A percentile compares a stretch with the other conserved stretches of the same genome.
Conservation (phyloP, 2,797 vertebrate species). For the Setipinna tenuifilis region DNA sequence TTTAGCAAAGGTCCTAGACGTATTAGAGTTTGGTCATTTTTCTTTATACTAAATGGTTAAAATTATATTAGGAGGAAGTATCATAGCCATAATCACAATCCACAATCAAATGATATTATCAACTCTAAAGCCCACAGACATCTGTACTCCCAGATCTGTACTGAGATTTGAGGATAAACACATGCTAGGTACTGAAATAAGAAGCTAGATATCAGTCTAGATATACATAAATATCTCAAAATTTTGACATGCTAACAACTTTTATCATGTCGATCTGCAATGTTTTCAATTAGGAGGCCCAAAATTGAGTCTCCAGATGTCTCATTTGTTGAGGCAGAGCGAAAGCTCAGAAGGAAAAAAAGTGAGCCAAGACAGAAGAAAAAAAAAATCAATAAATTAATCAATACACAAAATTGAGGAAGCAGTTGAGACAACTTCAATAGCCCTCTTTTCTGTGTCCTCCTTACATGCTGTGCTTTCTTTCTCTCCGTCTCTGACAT, state of each 20-base stretch:
- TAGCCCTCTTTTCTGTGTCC: not conserved
- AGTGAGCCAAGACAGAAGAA: not conserved
- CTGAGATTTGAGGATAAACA: too few relatives aligned
- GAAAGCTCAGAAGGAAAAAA: not conserved
- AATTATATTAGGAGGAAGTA: not conserved
- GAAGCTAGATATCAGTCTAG: not conserved
- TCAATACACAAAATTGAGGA: slow-evolving; percentile 9
- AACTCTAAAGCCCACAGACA: too few relatives aligned
- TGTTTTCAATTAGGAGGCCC: not conserved
- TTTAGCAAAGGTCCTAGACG: not conserved
- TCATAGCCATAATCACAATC: not conserved
- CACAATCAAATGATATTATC: not conserved
- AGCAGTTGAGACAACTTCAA: not conserved
- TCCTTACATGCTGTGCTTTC: not conserved
- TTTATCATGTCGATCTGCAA: not conserved
- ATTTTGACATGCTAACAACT: not conserved
- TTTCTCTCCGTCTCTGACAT: not conserved
- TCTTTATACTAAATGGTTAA: not conserved
- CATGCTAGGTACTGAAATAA: too few relatives aligned
- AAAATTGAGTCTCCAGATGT: slow-evolving; percentile 8
- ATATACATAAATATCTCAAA: not conserved
- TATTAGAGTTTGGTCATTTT: not conserved
- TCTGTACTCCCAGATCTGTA: too few relatives aligned
- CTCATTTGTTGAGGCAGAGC: not conserved
- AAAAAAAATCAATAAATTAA: not conserved